A percentile compares a stretch with the other conserved stretches of the same genome.
phyloP scores from a whole-genome alignment of 2,888 invertebrate species.

The Ethmia dodecea region DNA sequence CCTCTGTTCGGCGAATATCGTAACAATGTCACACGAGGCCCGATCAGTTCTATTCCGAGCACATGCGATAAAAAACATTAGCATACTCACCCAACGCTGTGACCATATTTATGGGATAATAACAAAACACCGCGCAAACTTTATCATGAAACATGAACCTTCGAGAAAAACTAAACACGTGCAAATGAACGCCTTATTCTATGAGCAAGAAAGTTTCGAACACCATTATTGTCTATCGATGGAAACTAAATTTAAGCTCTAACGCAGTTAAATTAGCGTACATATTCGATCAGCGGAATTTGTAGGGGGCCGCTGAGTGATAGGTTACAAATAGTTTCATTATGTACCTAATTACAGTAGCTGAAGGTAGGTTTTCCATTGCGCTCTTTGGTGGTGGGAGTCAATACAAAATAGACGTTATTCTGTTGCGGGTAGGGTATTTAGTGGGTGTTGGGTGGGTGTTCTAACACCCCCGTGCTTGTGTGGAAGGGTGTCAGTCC shows the following conservation, averaged over 20 bases:
- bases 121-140: conserved; percentile 40
- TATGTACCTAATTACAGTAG: conserved; percentile 50
- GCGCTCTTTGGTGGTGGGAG: conserved; percentile 16
- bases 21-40: conserved; percentile 43
- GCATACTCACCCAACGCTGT: conserved; percentile 40
- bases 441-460: conserved; percentile 16
- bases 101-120: conserved; percentile 45
- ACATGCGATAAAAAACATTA: conserved; percentile 54
- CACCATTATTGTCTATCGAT: conserved; percentile 16
- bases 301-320: conserved; percentile 13
- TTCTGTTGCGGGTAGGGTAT: conserved; percentile 24
- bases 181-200: conserved; percentile 38
- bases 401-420: conserved; percentile 38
- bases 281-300: conserved; percentile 29
- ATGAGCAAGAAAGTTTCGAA: conserved; percentile 18
- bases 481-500: conserved; percentile 21
- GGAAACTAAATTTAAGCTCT: conserved; percentile 24
- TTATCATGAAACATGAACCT: conserved; percentile 23
- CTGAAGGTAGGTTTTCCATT: conserved; percentile 47
- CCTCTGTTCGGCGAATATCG: conserved; percentile 28
- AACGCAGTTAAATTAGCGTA: conserved; percentile 23
- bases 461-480: no score
- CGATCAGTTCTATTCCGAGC: conserved; percentile 40
- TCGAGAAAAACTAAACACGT: conserved; percentile 22
- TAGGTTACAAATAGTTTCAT: conserved; percentile 54